These are phyloP conservation scores for Sus scrofa DNA, from an alignment of 2,113 vertebrate genomes.

Conservation along the genomic window DNA sequence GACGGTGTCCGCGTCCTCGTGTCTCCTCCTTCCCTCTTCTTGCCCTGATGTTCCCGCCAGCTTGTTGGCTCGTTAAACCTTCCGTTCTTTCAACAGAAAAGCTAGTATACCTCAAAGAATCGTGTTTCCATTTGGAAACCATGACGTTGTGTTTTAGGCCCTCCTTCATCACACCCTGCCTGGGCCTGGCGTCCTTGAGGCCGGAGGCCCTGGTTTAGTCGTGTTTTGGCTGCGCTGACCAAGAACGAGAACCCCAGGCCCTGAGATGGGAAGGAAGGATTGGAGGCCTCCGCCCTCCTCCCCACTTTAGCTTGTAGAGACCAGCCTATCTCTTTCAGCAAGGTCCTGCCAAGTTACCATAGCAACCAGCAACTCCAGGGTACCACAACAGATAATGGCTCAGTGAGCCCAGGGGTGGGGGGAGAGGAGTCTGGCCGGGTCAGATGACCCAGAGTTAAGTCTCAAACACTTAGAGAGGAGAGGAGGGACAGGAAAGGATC, in stretches of 20 bases:
- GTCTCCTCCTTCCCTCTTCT: slow-evolving; percentile 13
- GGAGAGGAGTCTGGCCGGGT: slow-evolving; percentile 5
- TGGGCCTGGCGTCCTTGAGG: background rate
- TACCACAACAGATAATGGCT: slow-evolving; percentile 54
- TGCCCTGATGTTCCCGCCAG: slow-evolving; percentile 37
- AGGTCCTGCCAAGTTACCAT: slow-evolving; percentile 60
- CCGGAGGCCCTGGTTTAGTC: background rate
- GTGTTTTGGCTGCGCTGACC: background rate
- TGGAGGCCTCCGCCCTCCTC: background rate
- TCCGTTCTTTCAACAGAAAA: slow-evolving; percentile 83
- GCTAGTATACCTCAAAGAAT: slow-evolving; percentile 88
- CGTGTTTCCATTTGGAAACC: slow-evolving; percentile 86
- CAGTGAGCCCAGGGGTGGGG: slow-evolving; percentile 47
- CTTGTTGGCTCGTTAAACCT: slow-evolving; percentile 72
- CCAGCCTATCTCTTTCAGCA: slow-evolving; percentile 51
- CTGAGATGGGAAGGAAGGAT: background rate
- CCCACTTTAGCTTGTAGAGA: background rate
- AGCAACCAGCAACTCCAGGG: slow-evolving; percentile 72
- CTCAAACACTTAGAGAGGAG: background rate
- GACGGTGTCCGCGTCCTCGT: background rate
- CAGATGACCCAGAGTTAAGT: slow-evolving; percentile 43
- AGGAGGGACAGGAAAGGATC: background rate
- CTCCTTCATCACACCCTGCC: background rate
- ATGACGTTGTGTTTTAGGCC: slow-evolving; percentile 74
- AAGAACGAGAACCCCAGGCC: background rate